Evolutionary conservation across 1,140 invertebrate genomes (phyloP), one percentile per base, ranked within the genome.

Genomic region (Telenomus remus): DNA sequence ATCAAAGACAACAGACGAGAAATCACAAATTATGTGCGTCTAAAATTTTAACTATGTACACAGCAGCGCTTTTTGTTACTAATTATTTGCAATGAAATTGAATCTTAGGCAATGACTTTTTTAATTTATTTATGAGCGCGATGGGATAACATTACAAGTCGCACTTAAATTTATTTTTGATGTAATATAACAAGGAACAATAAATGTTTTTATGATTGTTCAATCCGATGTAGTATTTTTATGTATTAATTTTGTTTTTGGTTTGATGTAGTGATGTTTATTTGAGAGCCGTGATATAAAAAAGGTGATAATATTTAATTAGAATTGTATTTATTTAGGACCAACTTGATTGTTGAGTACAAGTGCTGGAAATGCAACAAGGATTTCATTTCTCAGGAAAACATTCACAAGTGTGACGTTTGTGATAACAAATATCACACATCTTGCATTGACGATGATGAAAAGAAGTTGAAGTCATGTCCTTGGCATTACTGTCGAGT

Each of bases 1-100:
- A 47, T 74, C 71, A 42, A 81, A 81, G 48, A 60, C 79, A 8
- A 80, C 78, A 43, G 35, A 64, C 10, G 79, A 80, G 12, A 83
- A 55, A 50, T 34, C 9, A 48, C 50, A 49, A 9, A 49, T 42
- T 54, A 48, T 27, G 60, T 54, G 50, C 43, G 60, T 64, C 54
- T 0, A 47, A 39, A 39, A 39, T 39, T n/a, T 11, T 39, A 11
- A 9, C 8, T 9, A n/a, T 9, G 9, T 3, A 27, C 1, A 27
- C 6, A 3, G 19, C 19, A 27, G 6, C 6, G 1, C 6, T 27
- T 27, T 27, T 39, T 39, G 2, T 39, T 39, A n/a, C 1, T 11
- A 39, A 39, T 10, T 39, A 39, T 14, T 46, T 46, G 19, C 6
- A 27, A 27, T 27, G 1, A 27, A 27, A 27, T 27, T 27, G 6